Base-by-base conservation (phyloP, 2,113 vertebrate genomes). In the Rhineura floridana region DNA sequence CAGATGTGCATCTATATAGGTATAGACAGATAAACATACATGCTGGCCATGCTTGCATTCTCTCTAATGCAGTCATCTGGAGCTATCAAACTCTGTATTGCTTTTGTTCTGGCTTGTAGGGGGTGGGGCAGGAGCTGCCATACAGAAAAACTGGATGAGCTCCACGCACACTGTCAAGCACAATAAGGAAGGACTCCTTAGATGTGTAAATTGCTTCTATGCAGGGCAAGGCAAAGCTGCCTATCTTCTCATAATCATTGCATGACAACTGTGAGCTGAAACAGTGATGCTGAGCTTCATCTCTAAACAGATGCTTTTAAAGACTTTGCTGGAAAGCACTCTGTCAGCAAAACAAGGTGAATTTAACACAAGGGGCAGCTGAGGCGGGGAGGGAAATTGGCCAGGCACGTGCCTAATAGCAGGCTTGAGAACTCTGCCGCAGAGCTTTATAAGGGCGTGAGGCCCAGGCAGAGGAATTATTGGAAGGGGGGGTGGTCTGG, bases 201-300 rank as follows among this genome's bases (percentile, higher is more conserved):
- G 83, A 85, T 59, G 70, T 59, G 84, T 36, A 85, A 85, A 85
- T 46, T 44, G 72, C 84, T 63, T 39, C 83, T 72, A 52, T 1
- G 10, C 6, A 23, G n/a, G 36, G 79, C 52, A 39, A 59, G 25
- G 52, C 79, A 25, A 39, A 36, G n/a, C 79, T 6, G 42, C 42
- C 42, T n/a, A 42, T 83, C 63, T 21, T n/a, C 80, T 11, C 59
- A 48, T 69, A 39, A 52, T 25, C 48, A 25, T 72, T 33, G 21
- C n/a, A 15, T 11, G 21, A 39, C 39, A 55, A 17, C 48, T 2
- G 78, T 6, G 9, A 36, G 33, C 78, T 39, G 65, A 19, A 52
- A n/a, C 82, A 15, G 65, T 6, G 23, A 21, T 28, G 48, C 25
- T 72, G 48, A n/a, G 48, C 48, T 72, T 72, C 33, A 52, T 39